phyloP scores from a whole-genome alignment of 2,888 invertebrate species.

The Leptogaster cylindrica region DNA sequence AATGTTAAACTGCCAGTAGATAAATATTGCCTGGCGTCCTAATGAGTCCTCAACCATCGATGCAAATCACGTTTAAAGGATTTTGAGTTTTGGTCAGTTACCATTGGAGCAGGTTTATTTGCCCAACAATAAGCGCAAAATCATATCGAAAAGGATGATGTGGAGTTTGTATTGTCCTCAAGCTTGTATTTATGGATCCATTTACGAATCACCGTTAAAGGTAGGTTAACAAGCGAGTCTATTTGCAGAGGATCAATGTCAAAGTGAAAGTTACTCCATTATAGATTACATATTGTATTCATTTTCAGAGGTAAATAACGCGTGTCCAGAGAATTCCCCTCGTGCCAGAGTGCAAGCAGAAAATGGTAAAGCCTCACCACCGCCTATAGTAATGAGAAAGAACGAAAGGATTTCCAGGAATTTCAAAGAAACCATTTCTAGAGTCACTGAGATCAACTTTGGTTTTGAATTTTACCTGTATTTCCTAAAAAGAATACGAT shows the following conservation, averaged over 20 bases:
- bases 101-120: constrained; percentile 31
- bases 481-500: no score
- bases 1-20: neutral
- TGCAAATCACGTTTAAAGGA: constrained; percentile 52
- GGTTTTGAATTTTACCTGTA: no score
- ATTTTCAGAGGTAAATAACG: no score
- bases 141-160: constrained; percentile 17
- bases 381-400: no score
- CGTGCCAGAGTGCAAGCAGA: no score
- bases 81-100: constrained; percentile 48
- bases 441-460: no score
- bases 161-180: neutral
- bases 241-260: neutral
- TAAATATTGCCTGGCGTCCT: constrained; percentile 16
- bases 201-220: neutral
- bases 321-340: no score
- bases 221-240: constrained; percentile 10
- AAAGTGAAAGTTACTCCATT: constrained; percentile 34
- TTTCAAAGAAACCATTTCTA: no score
- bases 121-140: constrained; percentile 17
- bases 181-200: neutral
- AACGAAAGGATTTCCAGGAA: no score
- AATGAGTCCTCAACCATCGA: constrained; percentile 50
- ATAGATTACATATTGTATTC: no score
- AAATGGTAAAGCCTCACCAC: no score